Evolutionary conservation across 92 coral and sea anemone genomes (phyloP).

Genomic region (Phenganax marumi): DNA sequence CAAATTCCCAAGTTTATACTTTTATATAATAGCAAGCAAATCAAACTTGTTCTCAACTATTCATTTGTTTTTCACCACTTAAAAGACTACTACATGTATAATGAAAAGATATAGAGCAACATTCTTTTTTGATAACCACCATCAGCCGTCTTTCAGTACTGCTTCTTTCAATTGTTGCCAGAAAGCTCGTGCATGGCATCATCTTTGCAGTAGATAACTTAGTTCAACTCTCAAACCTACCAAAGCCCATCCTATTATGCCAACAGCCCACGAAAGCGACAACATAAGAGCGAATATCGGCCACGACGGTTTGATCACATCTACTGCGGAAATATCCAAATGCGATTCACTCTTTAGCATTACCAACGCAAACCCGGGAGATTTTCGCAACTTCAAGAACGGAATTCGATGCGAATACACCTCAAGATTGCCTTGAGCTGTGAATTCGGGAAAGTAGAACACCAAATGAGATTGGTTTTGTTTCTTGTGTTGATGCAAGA

Average conservation of each 20-base stretch:
- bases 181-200: neutral
- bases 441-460: conserved; percentile 11
- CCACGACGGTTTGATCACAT: conserved; percentile 30
- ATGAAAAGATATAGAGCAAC: neutral
- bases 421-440: neutral
- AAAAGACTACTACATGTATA: no score
- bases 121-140: neutral
- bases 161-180: neutral
- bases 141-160: neutral
- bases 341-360: conserved; percentile 39
- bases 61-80: no score
- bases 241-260: conserved; percentile 26
- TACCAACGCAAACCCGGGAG: conserved; percentile 35
- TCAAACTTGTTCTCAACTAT: no score
- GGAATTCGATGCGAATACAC: conserved; percentile 24
- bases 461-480: neutral
- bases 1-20: no score
- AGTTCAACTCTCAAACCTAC: neutral
- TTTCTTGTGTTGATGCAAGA: neutral
- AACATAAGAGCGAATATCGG: conserved; percentile 27
- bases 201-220: neutral
- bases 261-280: conserved; percentile 35
- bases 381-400: conserved; percentile 26
- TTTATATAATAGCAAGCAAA: no score
- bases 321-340: conserved; percentile 21